Evolutionary conservation across 2,797 vertebrate genomes (phyloP).

Genomic region (Eutrigla gurnardus): DNA sequence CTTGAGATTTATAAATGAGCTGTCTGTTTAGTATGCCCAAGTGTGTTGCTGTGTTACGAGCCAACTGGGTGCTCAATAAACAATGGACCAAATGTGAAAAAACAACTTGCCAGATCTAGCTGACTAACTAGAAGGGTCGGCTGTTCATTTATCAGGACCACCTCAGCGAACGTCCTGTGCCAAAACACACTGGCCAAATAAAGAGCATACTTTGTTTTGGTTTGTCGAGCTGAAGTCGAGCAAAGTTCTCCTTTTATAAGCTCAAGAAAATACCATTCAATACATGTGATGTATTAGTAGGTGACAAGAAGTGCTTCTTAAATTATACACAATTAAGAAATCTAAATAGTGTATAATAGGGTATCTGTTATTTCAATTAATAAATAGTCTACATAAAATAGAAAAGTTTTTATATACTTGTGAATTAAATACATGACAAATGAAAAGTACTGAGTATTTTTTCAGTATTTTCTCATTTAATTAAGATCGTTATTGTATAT

Average conservation of each 20-base stretch:
- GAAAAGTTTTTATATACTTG: too few relatives aligned
- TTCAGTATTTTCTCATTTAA: too few relatives aligned
- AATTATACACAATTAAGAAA: too few relatives aligned
- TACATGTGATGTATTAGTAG: neutral
- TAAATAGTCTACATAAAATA: too few relatives aligned
- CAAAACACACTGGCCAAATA: neutral
- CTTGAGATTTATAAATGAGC: neutral
- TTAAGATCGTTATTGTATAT: too few relatives aligned
- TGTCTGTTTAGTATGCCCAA: slow-evolving; percentile 5
- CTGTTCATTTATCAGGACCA: neutral
- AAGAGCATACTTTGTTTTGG: neutral
- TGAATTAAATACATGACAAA: too few relatives aligned
- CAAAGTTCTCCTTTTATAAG: neutral
- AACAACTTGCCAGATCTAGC: neutral
- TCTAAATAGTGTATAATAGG: too few relatives aligned
- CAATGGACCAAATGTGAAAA: neutral
- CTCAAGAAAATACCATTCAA: neutral
- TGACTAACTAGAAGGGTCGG: slow-evolving; percentile 2
- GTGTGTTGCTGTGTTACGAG: neutral
- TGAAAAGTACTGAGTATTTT: too few relatives aligned
- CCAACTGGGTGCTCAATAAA: neutral
- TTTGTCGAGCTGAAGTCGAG: neutral
- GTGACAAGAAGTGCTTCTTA: too few relatives aligned
- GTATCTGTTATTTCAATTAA: too few relatives aligned
- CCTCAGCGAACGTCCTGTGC: neutral